Conservation (phyloP, 2,113 vertebrate genomes). For the Gambusia affinis region DNA sequence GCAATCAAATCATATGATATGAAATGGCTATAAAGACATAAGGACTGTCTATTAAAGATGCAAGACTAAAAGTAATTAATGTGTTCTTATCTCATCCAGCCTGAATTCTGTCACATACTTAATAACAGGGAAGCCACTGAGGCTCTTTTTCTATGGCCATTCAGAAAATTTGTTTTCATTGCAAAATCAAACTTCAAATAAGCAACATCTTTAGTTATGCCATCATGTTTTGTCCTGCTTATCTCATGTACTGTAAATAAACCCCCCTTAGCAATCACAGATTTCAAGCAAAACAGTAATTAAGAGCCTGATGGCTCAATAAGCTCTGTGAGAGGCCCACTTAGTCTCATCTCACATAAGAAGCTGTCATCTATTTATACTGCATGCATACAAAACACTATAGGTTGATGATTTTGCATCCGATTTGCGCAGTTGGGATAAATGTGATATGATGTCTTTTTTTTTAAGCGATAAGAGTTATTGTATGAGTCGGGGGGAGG, state of each 20-base stretch:
- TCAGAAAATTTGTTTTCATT: accelerated
- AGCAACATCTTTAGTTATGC: neutral
- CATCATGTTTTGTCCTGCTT: conserved; percentile 1
- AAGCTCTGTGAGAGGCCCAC: conserved; percentile 16
- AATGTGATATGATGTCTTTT: conserved; percentile 2
- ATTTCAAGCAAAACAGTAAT: conserved; percentile 19
- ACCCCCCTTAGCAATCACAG: conserved; percentile 9
- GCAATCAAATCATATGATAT: neutral
- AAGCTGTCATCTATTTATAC: conserved; percentile 3
- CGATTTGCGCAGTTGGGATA: neutral
- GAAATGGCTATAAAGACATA: neutral
- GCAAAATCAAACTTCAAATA: neutral
- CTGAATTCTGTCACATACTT: neutral
- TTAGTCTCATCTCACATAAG: neutral
- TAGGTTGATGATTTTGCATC: conserved; percentile 3
- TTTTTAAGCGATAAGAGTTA: neutral
- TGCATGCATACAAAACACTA: conserved; percentile 9
- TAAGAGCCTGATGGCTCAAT: conserved; percentile 15
- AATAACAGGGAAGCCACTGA: neutral
- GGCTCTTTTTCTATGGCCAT: neutral
- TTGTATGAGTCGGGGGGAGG: neutral
- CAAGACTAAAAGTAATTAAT: neutral
- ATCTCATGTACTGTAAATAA: conserved; percentile 22
- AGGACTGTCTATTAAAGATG: neutral
- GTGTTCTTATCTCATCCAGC: neutral